Evolutionary conservation across 2,797 vertebrate species (phyloP).

Genomic region (Anguilla marmorata): DNA sequence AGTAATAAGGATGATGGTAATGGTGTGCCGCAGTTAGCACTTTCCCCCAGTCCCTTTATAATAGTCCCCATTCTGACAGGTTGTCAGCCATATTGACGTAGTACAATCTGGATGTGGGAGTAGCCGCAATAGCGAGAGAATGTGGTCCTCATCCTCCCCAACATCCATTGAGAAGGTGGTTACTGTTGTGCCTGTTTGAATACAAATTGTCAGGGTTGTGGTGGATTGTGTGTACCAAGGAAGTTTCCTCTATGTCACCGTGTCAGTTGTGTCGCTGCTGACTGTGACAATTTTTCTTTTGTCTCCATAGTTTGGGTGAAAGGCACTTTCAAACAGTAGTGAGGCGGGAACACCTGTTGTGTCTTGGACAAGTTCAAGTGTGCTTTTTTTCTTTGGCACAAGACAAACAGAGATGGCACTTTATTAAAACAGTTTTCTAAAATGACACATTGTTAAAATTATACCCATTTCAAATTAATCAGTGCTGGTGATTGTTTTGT

Average conservation of each 20-base stretch:
- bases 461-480: conserved; percentile 19
- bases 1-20: conserved; percentile 24
- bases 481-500: neutral
- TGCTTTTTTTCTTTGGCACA: neutral
- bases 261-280: conserved; percentile 2
- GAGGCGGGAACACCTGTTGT: neutral
- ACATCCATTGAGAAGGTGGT: neutral
- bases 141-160: neutral
- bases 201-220: neutral
- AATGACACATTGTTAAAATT: neutral
- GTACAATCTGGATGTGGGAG: neutral
- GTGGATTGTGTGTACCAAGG: neutral
- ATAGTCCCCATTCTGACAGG: neutral
- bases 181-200: conserved; percentile 25
- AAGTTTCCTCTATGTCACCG: conserved; percentile 1
- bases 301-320: conserved; percentile 1
- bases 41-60: conserved; percentile 18
- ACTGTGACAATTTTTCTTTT: conserved; percentile 8
- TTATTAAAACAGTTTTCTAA: conserved; percentile 29
- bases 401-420: conserved; percentile 15
- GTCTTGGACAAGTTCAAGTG: conserved; percentile 6
- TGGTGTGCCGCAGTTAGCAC: conserved; percentile 29
- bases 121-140: neutral
- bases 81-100: conserved; percentile 19
- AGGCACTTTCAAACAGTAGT: conserved; percentile 7